Base-by-base conservation (phyloP, 2,797 vertebrate species). In the Zalophus californianus region DNA sequence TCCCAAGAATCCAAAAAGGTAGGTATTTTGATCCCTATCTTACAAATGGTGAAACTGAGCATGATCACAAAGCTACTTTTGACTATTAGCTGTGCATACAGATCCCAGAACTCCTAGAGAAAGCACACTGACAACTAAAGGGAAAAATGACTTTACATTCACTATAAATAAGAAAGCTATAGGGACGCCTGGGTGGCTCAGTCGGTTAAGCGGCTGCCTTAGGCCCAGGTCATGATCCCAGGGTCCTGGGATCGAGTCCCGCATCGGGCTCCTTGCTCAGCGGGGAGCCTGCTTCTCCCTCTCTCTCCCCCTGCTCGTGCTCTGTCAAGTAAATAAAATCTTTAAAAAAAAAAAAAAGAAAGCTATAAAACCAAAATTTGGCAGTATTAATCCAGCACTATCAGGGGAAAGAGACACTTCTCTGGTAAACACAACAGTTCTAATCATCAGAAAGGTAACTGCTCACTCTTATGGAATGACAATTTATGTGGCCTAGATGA, bases 141-240 rank as follows among this genome's bases (percentile, higher is more conserved):
- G n/a, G 38, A 97, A 97, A 60, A 96, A 60, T 60, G 7, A 85
- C 70, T 91, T 84, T 85, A 64, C 41, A 80, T 20, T 94, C 64
- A 94, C n/a, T 84, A 52, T n/a, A 82, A 68, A 80, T 16, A 35
- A 25, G 56, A 21, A 96, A 83, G 8, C 84, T 77, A 52, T 21
- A 62, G 44, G 44, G 44, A 44, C 1, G 7, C 44, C 44, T 44
- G 44, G 44, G 44, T 44, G 44, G 44, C 44, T 44, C 44, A 44
- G 44, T 44, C 44, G 44, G 44, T 44, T 44, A 44, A 44, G 44
- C 44, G 7, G 44, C 44, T 44, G 44, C 44, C 44, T 44, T 44
- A 44, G 44, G 44, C 44, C 44, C 7, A 8, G 44, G 44, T 44
- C 44, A 44, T 44, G 44, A 44, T 44, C 7, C 44, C 44, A 44